phyloP scores from a whole-genome alignment of 2,113 vertebrate species.

The Pseudopodoces humilis region DNA sequence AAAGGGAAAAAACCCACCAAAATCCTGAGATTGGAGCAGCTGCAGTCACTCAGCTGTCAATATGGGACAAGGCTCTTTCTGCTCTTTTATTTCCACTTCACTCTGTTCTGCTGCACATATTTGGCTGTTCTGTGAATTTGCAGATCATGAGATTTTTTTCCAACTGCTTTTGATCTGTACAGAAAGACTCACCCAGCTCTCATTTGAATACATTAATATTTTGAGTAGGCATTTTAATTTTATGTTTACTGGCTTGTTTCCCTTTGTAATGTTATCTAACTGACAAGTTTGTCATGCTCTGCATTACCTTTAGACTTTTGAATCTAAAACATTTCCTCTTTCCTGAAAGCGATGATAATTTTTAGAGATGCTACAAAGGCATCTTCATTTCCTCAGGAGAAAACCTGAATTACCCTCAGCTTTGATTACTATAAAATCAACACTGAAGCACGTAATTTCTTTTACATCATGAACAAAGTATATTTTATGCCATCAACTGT shows the following conservation, averaged over 20 bases:
- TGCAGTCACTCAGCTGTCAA: constrained; percentile 56
- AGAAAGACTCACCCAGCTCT: constrained; percentile 16
- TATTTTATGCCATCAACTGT: neutral
- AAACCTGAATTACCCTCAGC: constrained; percentile 1
- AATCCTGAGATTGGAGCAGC: constrained; percentile 4
- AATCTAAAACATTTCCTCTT: constrained; percentile 22
- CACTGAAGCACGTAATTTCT: neutral
- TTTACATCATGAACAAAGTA: neutral
- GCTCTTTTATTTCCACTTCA: constrained; percentile 31
- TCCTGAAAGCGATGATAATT: constrained; percentile 4
- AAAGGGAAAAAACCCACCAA: neutral
- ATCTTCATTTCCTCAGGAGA: neutral
- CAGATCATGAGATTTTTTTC: constrained; percentile 7
- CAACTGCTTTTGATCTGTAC: constrained; percentile 47
- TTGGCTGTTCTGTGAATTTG: constrained; percentile 41
- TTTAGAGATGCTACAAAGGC: neutral
- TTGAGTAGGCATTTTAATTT: constrained; percentile 44
- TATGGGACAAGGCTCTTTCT: constrained; percentile 10
- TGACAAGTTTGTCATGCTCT: neutral
- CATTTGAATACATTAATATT: constrained; percentile 48
- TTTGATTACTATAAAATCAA: constrained; percentile 24
- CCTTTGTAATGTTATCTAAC: constrained; percentile 15
- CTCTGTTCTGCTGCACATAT: constrained; percentile 26
- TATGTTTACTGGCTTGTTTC: constrained; percentile 44
- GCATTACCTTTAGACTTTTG: constrained; percentile 14